Conservation (phyloP, 2,113 vertebrate genomes). For the Microtus richardsoni region DNA sequence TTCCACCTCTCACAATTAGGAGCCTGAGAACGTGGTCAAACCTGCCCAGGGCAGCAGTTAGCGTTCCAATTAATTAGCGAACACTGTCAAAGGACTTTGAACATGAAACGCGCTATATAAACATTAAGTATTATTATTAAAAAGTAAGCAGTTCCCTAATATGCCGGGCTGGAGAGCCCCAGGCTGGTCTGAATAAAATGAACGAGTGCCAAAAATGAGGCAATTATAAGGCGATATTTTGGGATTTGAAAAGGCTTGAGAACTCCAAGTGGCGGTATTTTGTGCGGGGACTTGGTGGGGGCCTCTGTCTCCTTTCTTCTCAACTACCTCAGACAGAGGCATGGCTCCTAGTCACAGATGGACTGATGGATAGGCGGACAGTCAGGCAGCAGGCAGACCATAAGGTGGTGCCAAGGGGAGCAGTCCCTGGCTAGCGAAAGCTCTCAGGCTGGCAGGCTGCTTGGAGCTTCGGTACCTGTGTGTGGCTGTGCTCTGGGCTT, state of each 20-base stretch:
- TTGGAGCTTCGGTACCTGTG: not conserved
- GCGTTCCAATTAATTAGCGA: constrained; percentile 72
- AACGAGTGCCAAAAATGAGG: constrained; percentile 73
- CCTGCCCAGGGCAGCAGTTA: constrained; percentile 70
- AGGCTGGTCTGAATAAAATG: constrained; percentile 73
- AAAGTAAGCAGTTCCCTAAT: constrained; percentile 78
- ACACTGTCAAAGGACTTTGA: constrained; percentile 74
- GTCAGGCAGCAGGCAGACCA: not conserved
- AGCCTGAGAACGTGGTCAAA: constrained; percentile 71
- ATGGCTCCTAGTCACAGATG: not conserved
- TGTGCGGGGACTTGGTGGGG: not conserved
- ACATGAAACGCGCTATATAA: constrained; percentile 77
- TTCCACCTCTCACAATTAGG: constrained; percentile 20
- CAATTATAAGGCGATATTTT: constrained; percentile 75
- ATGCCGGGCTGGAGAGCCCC: constrained; percentile 58
- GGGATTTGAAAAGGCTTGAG: constrained; percentile 61
- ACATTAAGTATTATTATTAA: constrained; percentile 79
- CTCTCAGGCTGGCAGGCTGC: not conserved
- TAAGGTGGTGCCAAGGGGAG: not conserved
- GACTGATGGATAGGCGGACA: not conserved
- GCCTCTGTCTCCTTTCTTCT: not conserved
- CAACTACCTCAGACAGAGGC: not conserved
- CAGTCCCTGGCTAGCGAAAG: not conserved
- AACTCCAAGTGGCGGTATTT: not conserved
- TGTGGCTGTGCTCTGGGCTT: not conserved